These are phyloP conservation scores for Microctonus aethiopoides DNA, from an alignment of 2,888 invertebrate genomes.

Conservation along the genomic window DNA sequence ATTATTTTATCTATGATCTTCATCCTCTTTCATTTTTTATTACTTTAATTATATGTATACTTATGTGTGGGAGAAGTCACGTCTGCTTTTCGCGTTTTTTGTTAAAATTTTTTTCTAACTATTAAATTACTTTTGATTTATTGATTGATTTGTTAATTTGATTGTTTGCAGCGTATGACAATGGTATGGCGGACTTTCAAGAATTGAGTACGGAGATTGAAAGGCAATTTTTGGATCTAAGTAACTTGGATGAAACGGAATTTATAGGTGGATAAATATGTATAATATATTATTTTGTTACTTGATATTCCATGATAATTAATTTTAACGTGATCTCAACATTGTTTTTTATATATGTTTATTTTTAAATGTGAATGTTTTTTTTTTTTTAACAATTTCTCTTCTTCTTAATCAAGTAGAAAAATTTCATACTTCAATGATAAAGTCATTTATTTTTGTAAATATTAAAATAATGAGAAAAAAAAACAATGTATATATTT, in stretches of 20 bases:
- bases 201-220: constrained; percentile 63
- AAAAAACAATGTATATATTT: constrained; percentile 48
- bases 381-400: constrained; percentile 7
- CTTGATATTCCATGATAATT: not conserved
- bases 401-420: constrained; percentile 27
- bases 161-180: constrained; percentile 59
- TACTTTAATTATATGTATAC: too few relatives aligned
- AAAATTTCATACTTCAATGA: constrained; percentile 25
- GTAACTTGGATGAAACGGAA: constrained; percentile 60
- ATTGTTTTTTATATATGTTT: constrained; percentile 4
- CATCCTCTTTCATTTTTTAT: not conserved
- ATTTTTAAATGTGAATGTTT: constrained; percentile 9
- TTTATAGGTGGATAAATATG: constrained; percentile 56
- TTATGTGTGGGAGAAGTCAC: too few relatives aligned
- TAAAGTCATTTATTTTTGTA: constrained; percentile 56
- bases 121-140: constrained; percentile 3
- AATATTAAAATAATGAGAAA: constrained; percentile 41
- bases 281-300: not conserved
- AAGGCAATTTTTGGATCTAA: constrained; percentile 63
- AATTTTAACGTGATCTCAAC: constrained; percentile 40
- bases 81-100: too few relatives aligned
- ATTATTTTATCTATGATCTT: not conserved
- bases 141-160: too few relatives aligned
- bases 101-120: not conserved
- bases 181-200: constrained; percentile 58